Conservation (phyloP, 2,113 vertebrate genomes). For the Podiceps cristatus region DNA sequence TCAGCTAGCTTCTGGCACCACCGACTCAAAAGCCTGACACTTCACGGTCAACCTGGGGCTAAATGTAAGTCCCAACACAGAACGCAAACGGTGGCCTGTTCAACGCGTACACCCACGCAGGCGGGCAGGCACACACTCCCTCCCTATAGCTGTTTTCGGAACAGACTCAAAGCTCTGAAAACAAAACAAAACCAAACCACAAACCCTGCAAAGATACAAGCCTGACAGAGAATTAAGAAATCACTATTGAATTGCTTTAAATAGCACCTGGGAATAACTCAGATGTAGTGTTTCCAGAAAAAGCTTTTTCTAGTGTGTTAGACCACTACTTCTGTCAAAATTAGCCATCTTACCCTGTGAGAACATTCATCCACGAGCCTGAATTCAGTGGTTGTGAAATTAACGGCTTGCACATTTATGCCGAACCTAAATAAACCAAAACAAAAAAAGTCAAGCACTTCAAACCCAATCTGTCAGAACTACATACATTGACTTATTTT, state of each 20-base stretch:
- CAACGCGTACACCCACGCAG: accelerated
- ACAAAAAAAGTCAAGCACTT: neutral
- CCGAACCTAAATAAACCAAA: conserved; percentile 86
- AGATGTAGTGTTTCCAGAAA: neutral
- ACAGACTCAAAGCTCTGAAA: neutral
- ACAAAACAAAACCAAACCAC: neutral
- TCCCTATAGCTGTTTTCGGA: neutral
- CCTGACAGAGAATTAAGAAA: neutral
- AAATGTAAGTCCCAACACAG: neutral
- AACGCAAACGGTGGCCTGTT: neutral
- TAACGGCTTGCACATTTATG: conserved; percentile 84
- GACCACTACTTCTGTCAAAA: neutral
- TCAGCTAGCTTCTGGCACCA: neutral
- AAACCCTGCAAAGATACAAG: neutral
- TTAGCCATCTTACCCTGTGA: conserved; percentile 69
- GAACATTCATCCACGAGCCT: conserved; percentile 79
- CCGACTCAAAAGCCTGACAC: neutral
- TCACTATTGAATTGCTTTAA: neutral
- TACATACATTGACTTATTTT: neutral
- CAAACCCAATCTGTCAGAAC: neutral
- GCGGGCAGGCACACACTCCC: neutral
- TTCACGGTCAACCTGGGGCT: neutral
- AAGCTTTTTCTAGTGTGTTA: neutral
- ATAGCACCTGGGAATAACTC: neutral
- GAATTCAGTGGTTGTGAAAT: conserved; percentile 92